Evolutionary conservation across 2,113 vertebrate genomes (phyloP), one percentile per base, ranked within the genome.

Genomic region (Gorsachius goisagi): DNA sequence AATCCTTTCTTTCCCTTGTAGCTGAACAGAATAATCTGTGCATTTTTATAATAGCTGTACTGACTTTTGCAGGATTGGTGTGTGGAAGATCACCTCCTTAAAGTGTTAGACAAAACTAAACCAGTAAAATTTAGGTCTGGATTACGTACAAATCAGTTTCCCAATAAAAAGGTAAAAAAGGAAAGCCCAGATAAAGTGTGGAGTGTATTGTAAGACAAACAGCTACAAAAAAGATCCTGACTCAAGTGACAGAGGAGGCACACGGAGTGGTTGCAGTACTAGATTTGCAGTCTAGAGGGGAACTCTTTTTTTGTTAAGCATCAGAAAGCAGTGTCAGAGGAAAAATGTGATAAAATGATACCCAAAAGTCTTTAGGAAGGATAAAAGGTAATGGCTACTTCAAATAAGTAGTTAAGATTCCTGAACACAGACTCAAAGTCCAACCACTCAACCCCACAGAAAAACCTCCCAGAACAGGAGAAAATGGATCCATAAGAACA

Each of bases 371-470:
- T 37, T 60, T 45, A 78, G 64, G 27, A 17, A 53, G 23, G 9
- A 19, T 67, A 41, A 66, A 85, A 90, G 4, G 3, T 22, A 56
- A 56, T 5, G n/a, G 9, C 30, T 60, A 8, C 26, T 74, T 77
- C 1, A 0, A 92, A 55, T 28, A 74, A 69, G 23, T 15, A 74
- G 56, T 4, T 63, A 50, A 64, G 28, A 60, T 62, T 49, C 9
- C 28, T 58, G 50, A 88, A n/a, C 4, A 13, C 0, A 15, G 21
- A 53, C 80, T 59, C 13, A 47, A 88, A 55, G 45, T n/a, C 23
- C 16, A 64, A 20, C 16, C 23, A 33, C 8, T 68, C 27, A 55
- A 21, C 6, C 9, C 1, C 3, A 1, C 2, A 4, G 5, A 52
- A 69, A 69, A 56, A 16, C 3, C 12, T 45, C 19, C 60, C 8